A percentile compares a stretch with the other conserved stretches of the same genome.
Conservation (phyloP, 2,113 vertebrate genomes). For the Lepidothrix coronata region DNA sequence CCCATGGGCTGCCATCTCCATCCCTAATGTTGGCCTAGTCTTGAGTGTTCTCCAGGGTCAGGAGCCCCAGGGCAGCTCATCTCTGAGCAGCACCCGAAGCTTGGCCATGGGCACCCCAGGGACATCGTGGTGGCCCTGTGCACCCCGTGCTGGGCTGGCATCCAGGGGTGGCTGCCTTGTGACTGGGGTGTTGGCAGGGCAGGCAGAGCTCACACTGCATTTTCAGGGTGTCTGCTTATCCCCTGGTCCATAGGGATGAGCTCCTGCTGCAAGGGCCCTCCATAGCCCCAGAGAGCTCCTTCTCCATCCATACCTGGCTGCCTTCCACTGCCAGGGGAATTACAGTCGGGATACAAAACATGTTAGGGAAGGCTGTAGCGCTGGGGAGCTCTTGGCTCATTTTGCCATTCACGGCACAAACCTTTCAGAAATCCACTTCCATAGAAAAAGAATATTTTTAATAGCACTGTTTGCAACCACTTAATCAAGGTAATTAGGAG, state of each 20-base stretch:
- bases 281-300: neutral
- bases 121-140: accelerated
- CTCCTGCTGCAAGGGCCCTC: neutral
- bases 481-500: slow-evolving; percentile 72
- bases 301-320: neutral
- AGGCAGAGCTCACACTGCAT: neutral
- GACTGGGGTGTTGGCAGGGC: accelerated
- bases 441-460: slow-evolving; percentile 49
- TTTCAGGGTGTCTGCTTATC: neutral
- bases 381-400: neutral
- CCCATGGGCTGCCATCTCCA: neutral
- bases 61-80: neutral
- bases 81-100: neutral
- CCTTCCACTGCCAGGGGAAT: neutral
- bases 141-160: neutral
- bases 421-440: slow-evolving; percentile 44
- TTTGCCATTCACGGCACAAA: slow-evolving; percentile 40
- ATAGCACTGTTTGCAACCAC: slow-evolving; percentile 59
- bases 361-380: neutral
- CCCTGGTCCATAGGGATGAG: accelerated
- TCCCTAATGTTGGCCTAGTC: neutral
- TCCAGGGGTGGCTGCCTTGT: neutral
- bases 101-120: neutral
- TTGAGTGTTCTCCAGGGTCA: neutral
- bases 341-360: neutral